Evolutionary conservation across 1,140 invertebrate genomes (phyloP), one percentile per base, ranked within the genome.

Genomic region (Nixonia krombeini): DNA sequence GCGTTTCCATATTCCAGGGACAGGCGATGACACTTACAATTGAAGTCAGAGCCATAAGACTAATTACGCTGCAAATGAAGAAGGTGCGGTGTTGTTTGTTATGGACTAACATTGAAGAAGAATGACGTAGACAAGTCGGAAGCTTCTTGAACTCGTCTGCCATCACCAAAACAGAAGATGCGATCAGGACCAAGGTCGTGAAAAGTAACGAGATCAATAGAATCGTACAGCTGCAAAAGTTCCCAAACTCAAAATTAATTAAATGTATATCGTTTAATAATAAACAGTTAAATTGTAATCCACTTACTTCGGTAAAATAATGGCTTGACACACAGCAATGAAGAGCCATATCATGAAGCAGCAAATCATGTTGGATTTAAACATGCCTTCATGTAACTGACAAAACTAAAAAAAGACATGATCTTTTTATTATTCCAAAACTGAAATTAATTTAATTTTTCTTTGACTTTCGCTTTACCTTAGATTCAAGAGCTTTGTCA

Each of bases 321-420:
- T 88, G 12, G 89, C 86, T 74, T 96, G 93, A 51, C 92, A 91
- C 18, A 91, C 85, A 9, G 94, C 91, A 18, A 97, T 94, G 76
- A 96, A 94, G 23, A 96, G 83, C 93, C 96, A 96, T 42, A 97
- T 91, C 49, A 96, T 89, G 74, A 94, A 91, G 69, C 95, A 95
- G 82, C 95, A 97, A 69, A 95, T 88, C 87, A 97, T 93, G 80
- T 97, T 97, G 3, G 95, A 97, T 75, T 94, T 96, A 85, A 96
- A 96, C 89, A 96, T 96, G 70, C 94, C 94, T 82, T 97, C 95
- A 51, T 93, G 90, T n/a, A 96, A 85, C 73, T 93, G 90, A 41
- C 91, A 92, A 83, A 96, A 97, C 91, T 93, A 12, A 25, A 51
- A 41, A 18, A 42, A n/a, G n/a, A n/a, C n/a, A n/a, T n/a, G n/a